Base-by-base conservation (phyloP, 2,888 invertebrate genomes). In the Latheticus oryzae region DNA sequence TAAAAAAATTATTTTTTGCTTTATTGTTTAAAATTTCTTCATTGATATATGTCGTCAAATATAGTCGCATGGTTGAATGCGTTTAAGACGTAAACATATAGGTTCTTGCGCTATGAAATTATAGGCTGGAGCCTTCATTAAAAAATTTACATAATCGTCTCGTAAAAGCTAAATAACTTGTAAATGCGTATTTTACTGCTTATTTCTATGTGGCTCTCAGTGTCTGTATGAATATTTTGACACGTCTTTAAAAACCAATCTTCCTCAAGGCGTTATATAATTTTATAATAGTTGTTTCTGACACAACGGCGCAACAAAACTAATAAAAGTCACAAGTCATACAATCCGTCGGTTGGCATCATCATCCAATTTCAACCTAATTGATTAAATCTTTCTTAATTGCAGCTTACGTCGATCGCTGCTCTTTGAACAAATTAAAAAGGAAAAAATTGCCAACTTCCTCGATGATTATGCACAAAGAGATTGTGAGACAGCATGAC, bases 61-160 rank as follows among this genome's bases (percentile, higher is more conserved):
- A 30, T 15, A 38, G 23, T 15, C 13, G 13, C 24, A 16, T 32
- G 42, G 40, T 8, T 16, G 42, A 28, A 40, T 40, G 5, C 13
- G 11, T 11, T 13, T 16, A 37, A 33, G 45, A 45, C n/a, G n/a
- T n/a, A n/a, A n/a, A n/a, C n/a, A n/a, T n/a, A n/a, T n/a, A n/a
- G n/a, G n/a, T n/a, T n/a, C n/a, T n/a, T n/a, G n/a, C n/a, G n/a
- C n/a, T n/a, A n/a, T n/a, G n/a, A 45, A 55, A 55, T 55, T 55
- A 55, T 38, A 48, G 33, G 55, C 48, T 42, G 26, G 30, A 12
- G 16, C 15, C 30, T 26, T 24, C 24, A 45, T 51, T 51, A 28
- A 51, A 48, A 55, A 55, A 58, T 58, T 58, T 58, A 58, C 58
- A 58, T 58, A 58, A 58, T 58, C 58, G 28, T 13, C 52, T 43